Evolutionary conservation across 2,888 invertebrate species (phyloP).

Genomic region (Agrenia bidenticulata): DNA sequence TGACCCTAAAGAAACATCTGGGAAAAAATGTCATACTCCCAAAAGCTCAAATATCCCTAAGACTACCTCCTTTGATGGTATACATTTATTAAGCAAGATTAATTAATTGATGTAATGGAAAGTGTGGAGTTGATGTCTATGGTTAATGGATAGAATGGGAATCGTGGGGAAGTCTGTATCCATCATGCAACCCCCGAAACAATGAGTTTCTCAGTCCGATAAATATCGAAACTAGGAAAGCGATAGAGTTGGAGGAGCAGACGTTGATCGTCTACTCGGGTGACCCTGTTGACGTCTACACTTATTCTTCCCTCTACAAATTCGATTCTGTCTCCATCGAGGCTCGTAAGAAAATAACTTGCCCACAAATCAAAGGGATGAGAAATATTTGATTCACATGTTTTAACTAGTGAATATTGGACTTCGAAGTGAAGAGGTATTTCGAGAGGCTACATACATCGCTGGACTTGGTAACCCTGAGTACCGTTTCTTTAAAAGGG

Average conservation of each 20-base stretch:
- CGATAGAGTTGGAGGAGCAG: background rate
- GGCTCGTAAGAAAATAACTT: constrained; percentile 19
- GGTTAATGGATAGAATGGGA: constrained; percentile 20
- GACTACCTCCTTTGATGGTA: too few species aligned
- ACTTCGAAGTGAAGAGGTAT: background rate
- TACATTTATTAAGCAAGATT: too few species aligned
- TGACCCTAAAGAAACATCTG: too few species aligned
- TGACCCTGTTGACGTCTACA: constrained; percentile 8
- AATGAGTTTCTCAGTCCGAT: constrained; percentile 27
- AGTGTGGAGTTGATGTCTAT: too few species aligned
- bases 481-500: constrained; percentile 22
- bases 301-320: constrained; percentile 13
- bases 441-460: constrained; percentile 24
- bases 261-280: constrained; percentile 24
- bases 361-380: too few species aligned
- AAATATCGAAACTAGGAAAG: constrained; percentile 19
- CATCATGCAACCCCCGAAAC: constrained; percentile 21
- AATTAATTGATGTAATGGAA: too few species aligned
- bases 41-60: too few species aligned
- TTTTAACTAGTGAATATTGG: constrained; percentile 16
- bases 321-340: constrained; percentile 17
- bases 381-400: background rate
- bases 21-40: too few species aligned
- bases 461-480: constrained; percentile 19
- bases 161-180: constrained; percentile 11